Base-by-base conservation (phyloP, 2,797 vertebrate species). In the Periophthalmus magnuspinnatus region DNA sequence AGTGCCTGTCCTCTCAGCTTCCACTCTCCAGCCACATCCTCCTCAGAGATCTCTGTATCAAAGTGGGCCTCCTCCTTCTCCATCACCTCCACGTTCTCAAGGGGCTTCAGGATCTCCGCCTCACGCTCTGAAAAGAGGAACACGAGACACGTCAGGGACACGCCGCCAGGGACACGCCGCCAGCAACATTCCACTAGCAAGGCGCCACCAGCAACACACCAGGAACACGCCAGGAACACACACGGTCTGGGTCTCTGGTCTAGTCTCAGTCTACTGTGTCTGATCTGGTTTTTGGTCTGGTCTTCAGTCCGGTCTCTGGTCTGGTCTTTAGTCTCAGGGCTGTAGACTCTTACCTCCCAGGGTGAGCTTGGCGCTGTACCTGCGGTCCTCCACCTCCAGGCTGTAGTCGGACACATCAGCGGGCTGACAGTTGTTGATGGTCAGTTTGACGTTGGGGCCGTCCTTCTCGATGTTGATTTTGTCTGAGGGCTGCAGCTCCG, bases 41-140 rank as follows among this genome's bases (percentile, higher is more conserved):
- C 94, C 74, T 98, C 97, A 5, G 96, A 97, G 86, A 98, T 98
- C 84, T 98, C 98, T 10, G 96, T 93, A 65, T 99, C 93, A 81
- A 99, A 99, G 86, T 80, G 94, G 71, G 96, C 97, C 22, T 95
- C 97, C 78, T 97, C 95, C 83, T 99, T 99, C 87, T 99, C 98
- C 2, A 97, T 95, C 81, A 99, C 91, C 62, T 96, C 97, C 70
- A 97, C 90, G 62, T 95, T 96, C 61, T 93, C 80, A 67, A 99
- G 92, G 7, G 97, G 97, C 80, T 98, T 98, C 80, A 99, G 91
- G 82, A 99, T 84, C 70, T 96, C 88, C 28, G 96, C 95, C 75
- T 99, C 96, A 59, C 97, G 97, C 0, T 99, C 97, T 99, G 83
- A 56, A 65, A 33, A 45, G 0, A 45, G 41, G 14, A 48, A 41